Base-by-base conservation (phyloP, 2,888 invertebrate species). In the Lasius fuliginosus region DNA sequence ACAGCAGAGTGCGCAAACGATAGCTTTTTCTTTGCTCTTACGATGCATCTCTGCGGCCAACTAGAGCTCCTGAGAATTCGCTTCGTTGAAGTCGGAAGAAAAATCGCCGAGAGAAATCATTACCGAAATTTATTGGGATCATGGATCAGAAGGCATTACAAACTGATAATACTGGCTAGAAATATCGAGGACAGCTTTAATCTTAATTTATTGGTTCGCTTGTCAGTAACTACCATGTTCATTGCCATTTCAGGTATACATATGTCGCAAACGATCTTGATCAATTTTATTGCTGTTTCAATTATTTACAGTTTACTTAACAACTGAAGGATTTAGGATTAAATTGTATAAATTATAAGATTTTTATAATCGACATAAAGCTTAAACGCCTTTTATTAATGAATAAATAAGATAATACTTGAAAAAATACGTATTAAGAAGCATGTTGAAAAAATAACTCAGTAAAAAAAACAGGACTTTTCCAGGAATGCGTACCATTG, bases 1-100 rank as follows among this genome's bases (percentile, higher is more conserved):
- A 11, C 5, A 27, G 12, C 58, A 9, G 18, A 18, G n/a, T 58
- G 67, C 8, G 58, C 60, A n/a, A 46, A 86, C 23, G 92, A 93
- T 73, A 85, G 91, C 33, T 90, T 94, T 73, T 87, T 94, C 33
- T 92, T 93, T 56, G 88, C 88, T 18, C 79, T 92, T 33, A 81
- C 91, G 0, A 92, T 93, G 90, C 93, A 94, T 46, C 74, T 93
- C 15, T 94, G 94, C 69, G 94, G 92, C 42, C 94, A 94, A 67
- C 81, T 94, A 23, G 90, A 92, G 56, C 88, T 93, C 58, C 69
- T 94, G 9, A 91, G 3, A 2, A 71, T 58, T 58, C 42, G 33
- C 18, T 69, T 79, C 15, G 23, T 36, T 33, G 69, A 69, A 42
- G 0, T 79, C 15, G 23, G 8, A 15, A 56, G 12, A 60, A 56